Conservation (phyloP, 2,797 vertebrate genomes). For the Peromyscus nudipes region DNA sequence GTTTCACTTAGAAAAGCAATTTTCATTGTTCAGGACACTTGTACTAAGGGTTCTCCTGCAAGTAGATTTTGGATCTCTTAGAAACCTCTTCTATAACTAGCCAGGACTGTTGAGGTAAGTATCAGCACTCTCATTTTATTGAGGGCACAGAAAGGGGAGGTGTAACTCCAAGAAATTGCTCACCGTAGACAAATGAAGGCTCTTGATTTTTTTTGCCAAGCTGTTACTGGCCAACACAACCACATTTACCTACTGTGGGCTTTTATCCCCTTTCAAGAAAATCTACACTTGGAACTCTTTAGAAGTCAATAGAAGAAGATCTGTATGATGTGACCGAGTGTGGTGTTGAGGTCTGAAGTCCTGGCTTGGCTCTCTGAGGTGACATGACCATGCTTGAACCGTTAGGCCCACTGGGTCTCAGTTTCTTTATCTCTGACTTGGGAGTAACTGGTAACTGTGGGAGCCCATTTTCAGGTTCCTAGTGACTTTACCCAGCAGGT, state of each 20-base stretch:
- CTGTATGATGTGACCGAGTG: background rate
- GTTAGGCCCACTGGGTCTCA: background rate
- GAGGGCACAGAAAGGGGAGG: background rate
- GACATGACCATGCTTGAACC: background rate
- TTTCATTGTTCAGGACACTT: constrained; percentile 73
- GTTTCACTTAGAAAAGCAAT: constrained; percentile 76
- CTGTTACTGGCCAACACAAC: background rate
- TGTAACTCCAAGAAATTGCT: constrained; percentile 31
- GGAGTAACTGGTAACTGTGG: background rate
- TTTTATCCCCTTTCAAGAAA: background rate
- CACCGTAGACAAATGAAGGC: background rate
- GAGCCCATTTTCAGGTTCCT: too few relatives aligned
- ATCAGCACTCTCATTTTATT: constrained; percentile 15
- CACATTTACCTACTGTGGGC: background rate
- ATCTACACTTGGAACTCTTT: constrained; percentile 1
- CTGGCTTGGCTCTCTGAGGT: background rate
- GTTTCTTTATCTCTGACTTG: background rate
- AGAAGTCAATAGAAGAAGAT: background rate
- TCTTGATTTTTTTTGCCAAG: constrained; percentile 15
- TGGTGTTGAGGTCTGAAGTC: background rate
- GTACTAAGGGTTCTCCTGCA: constrained; percentile 60
- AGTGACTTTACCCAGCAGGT: too few relatives aligned
- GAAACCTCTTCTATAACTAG: constrained; percentile 39
- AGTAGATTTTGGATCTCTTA: constrained; percentile 59
- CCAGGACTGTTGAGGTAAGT: background rate